These are phyloP conservation scores for Eriocheir sinensis DNA, from an alignment of 1,140 invertebrate genomes.

Conservation along the genomic window DNA sequence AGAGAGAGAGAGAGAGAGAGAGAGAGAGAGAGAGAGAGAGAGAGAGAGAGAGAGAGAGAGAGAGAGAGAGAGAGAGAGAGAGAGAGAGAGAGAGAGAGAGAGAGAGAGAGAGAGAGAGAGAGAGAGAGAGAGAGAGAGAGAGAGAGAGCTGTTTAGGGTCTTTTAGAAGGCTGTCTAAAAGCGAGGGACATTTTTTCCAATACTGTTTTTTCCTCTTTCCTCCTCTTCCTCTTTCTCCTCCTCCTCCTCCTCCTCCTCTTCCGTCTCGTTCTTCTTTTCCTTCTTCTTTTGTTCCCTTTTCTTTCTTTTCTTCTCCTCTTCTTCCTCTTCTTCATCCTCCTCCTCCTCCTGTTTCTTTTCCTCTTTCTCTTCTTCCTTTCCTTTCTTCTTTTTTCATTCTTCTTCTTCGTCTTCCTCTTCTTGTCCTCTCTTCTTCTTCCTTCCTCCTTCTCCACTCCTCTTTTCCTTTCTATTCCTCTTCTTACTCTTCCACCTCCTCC, in stretches of 20 bases:
- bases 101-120: neutral
- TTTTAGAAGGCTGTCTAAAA: neutral
- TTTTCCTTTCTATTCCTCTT: neutral
- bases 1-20: neutral
- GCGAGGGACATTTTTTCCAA: neutral
- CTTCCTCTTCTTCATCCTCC: neutral
- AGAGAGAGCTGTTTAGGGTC: neutral
- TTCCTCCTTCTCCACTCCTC: neutral
- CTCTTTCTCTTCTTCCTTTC: neutral
- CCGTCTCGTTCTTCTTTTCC: neutral
- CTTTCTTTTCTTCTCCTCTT: neutral
- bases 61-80: neutral
- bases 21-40: neutral
- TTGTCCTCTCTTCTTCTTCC: neutral
- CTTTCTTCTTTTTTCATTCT: neutral
- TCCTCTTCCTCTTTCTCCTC: too few relatives aligned
- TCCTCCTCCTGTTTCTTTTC: neutral
- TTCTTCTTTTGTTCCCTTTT: neutral
- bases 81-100: neutral
- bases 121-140: slow-evolving; percentile 31
- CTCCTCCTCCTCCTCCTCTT: too few relatives aligned
- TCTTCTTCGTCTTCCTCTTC: too few relatives aligned
- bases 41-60: neutral
- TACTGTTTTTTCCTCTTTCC: neutral
- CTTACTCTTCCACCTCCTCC: too few relatives aligned